Base-by-base conservation (phyloP, 37 sponge, comb jelly and placozoan species). In the Spongilla lacustris region DNA sequence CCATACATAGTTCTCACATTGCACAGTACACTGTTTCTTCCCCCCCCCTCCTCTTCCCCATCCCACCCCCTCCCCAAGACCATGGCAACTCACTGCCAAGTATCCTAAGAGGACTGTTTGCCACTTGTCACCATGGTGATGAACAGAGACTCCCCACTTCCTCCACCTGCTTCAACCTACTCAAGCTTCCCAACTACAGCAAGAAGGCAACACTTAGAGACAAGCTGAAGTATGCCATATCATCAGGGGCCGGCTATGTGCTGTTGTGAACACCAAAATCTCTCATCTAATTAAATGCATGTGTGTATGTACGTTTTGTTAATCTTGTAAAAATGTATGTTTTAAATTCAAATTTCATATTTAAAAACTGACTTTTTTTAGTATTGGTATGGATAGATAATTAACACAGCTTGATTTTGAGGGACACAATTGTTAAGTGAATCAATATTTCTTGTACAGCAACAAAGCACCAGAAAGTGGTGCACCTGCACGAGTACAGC, bases 101-200 rank as follows among this genome's bases (percentile, higher is more conserved):
- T 80, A 87, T 96, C 8, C 34, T 97, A 77, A 92, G 85, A 58
- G 95, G 95, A 0, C 79, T 97, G 68, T 94, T 97, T 34, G 81
- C 84, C 24, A 72, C 91, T 12, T 21, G 77, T 31, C n/a, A 74
- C 17, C 84, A 46, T 33, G 71, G 77, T 38, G 76, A 86, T n/a
- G 74, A 24, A n/a, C 81, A 85, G 13, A 89, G 97, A 50, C 91
- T 99, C 0, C 99, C 99, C 35, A 95, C 97, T 22, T 92, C 99
- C 68, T 99, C 99, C 23, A 99, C 99, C 36, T 99, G 99, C 73
- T 99, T 99, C 81, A 99, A 99, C 73, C 77, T 99, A 24, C 92
- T 99, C 1, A 99, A 99, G 50, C 84, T 99, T 28, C 99, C 99
- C 1, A 93, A 93, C 76, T 99, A 99, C 67, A 75, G 75, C 29